Base-by-base conservation (phyloP, 2,113 vertebrate genomes). In the Nesogale talazaci region DNA sequence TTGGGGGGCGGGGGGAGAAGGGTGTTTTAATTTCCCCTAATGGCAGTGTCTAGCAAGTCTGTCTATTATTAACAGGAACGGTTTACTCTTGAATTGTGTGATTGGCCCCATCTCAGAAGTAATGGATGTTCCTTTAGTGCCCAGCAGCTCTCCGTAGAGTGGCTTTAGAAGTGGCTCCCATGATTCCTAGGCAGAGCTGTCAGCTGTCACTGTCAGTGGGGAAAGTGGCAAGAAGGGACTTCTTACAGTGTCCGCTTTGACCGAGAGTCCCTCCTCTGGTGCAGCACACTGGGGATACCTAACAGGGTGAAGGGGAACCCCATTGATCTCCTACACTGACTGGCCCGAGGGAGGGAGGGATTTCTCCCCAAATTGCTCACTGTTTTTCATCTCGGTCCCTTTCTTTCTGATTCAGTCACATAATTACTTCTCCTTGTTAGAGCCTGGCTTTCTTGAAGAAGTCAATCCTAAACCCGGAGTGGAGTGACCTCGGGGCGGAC, bases 1-100 rank as follows among this genome's bases (percentile, higher is more conserved):
- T 95, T 67, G 93, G 34, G 6, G 3, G 27, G 72, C 22, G 65
- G 1, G 22, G 57, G 42, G 5, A 10, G 46, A 12, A 12, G 22
- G 56, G 31, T 36, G 36, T 67, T 91, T 92, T 95, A 27, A 93
- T 94, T 89, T 85, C 87, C 89, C 42, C 14, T 94, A 91, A 92
- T 59, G 65, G 94, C 36, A 69, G 92, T n/a, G 1, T 87, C 67
- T 67, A 70, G 89, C 89, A 96, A 89, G 67, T 63, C 78, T 67
- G 40, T 83, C 89, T 93, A 6, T 92, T 91, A 75, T 92, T 91
- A 75, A 38, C 42, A 9, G 56, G 59, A 65, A 85, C 46, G 19
- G 61, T 82, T 91, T 57, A 57, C 84, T 92, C 75, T 74, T 63
- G 59, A 52, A 20, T 15, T 15, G 91, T 89, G 70, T 77, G 89